phyloP scores from a whole-genome alignment of 2,888 invertebrate genomes.

The Tetragonisca angustula region DNA sequence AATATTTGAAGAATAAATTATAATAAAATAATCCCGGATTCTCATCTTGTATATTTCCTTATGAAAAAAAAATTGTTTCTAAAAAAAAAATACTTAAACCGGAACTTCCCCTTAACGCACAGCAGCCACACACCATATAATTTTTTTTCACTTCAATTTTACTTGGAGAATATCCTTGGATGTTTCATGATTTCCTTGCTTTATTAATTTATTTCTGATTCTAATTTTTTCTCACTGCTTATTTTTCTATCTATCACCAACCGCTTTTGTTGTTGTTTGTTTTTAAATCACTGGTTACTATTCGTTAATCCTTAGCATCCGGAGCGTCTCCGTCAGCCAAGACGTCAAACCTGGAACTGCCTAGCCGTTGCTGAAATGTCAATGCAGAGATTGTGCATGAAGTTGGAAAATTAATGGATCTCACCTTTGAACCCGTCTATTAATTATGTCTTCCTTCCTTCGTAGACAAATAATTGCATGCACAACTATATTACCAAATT shows the following conservation, averaged over 20 bases:
- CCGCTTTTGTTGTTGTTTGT: constrained; percentile 67
- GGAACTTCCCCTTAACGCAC: constrained; percentile 34
- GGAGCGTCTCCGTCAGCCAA: constrained; percentile 69
- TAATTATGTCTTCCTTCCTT: constrained; percentile 70
- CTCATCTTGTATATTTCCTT: no score
- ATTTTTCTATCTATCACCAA: not conserved
- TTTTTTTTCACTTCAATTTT: not conserved
- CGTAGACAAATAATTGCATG: constrained; percentile 63
- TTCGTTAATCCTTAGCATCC: constrained; percentile 73
- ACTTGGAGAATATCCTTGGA: not conserved
- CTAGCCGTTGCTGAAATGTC: constrained; percentile 64
- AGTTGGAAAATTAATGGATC: constrained; percentile 66
- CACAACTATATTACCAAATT: constrained; percentile 51
- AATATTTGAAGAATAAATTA: no score
- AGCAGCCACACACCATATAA: constrained; percentile 14
- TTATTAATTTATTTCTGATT: constrained; percentile 20
- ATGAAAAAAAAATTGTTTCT: no score
- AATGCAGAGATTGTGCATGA: constrained; percentile 68
- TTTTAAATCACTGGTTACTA: constrained; percentile 48
- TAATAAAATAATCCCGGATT: no score
- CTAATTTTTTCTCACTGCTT: no score
- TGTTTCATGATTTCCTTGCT: not conserved
- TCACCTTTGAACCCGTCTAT: constrained; percentile 59
- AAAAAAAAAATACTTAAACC: no score
- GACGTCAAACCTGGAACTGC: constrained; percentile 69